phyloP scores from a whole-genome alignment of 2,113 vertebrate species.

The Chaetorhynchus papuensis region DNA sequence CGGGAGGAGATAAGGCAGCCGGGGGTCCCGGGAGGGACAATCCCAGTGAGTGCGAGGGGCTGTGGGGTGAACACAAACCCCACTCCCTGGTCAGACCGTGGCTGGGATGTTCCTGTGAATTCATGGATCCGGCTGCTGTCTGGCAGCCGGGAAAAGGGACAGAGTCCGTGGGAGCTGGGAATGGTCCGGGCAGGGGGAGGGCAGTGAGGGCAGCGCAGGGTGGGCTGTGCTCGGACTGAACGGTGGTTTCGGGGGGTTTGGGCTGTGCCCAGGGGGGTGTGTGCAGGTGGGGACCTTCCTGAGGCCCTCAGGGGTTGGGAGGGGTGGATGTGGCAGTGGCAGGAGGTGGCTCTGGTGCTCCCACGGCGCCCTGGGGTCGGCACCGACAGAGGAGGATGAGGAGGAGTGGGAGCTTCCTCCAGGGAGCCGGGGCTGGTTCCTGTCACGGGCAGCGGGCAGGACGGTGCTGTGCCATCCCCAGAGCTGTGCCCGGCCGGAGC shows the following conservation, averaged over 20 bases:
- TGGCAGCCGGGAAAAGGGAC: neutral
- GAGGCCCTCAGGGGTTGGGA: neutral
- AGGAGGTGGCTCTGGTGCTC: neutral
- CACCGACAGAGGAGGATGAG: accelerated
- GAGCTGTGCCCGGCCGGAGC: neutral
- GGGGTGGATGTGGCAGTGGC: neutral
- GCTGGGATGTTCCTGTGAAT: neutral
- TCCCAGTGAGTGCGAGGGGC: neutral
- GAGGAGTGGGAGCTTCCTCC: neutral
- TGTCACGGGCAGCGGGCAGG: neutral
- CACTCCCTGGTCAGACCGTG: neutral
- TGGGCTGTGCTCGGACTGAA: neutral
- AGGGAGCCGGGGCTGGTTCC: neutral
- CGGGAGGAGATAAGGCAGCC: neutral
- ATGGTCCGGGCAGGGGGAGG: neutral
- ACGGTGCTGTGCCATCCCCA: neutral
- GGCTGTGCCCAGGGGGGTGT: neutral
- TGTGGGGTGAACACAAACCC: neutral
- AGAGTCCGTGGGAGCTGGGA: accelerated
- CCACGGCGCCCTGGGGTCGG: accelerated
- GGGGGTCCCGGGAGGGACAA: neutral
- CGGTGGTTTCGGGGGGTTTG: neutral
- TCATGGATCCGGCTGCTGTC: neutral
- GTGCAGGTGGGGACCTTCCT: neutral
- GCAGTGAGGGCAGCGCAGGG: neutral